Evolutionary conservation across 2,888 invertebrate genomes (phyloP).

Genomic region (Pedicia rivosa): DNA sequence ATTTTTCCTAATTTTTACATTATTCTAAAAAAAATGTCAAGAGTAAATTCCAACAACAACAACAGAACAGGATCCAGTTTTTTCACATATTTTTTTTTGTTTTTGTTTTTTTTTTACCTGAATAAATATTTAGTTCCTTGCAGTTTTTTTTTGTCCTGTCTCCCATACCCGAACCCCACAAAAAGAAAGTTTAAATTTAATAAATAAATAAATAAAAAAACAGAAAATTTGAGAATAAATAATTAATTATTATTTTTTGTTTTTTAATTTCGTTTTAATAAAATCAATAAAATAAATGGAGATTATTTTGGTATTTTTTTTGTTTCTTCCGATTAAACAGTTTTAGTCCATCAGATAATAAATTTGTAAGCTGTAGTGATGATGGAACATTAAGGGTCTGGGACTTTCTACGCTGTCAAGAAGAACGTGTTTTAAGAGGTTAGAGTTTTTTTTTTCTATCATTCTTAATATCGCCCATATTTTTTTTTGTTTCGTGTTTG

Average conservation of each 20-base stretch:
- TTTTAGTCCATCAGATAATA: slow-evolving; percentile 97
- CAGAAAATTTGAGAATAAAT: slow-evolving; percentile 4
- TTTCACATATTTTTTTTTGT: no score
- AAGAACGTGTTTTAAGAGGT: slow-evolving; percentile 85
- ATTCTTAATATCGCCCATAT: no score
- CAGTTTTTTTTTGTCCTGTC: no score
- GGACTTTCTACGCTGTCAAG: slow-evolving; percentile 94
- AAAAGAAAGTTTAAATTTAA: slow-evolving; percentile 7
- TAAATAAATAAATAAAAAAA: slow-evolving; percentile 3
- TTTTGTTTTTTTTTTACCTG: no score
- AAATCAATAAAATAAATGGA: slow-evolving; percentile 9
- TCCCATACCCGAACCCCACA: no score
- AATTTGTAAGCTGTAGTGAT: slow-evolving; percentile 98
- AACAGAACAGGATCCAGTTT: no score
- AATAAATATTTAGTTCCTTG: no score
- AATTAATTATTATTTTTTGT: background rate
- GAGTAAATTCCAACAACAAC: no score
- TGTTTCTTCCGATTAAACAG: slow-evolving; percentile 37
- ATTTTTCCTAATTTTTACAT: no score
- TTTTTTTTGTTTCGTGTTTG: background rate
- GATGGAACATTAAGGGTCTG: slow-evolving; percentile 97
- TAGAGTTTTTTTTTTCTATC: no score
- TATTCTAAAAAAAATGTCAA: no score
- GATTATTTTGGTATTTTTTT: slow-evolving; percentile 11
- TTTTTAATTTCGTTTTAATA: slow-evolving; percentile 7